Base-by-base conservation (phyloP, 2,888 invertebrate species). In the Drosophila multiciliata region DNA sequence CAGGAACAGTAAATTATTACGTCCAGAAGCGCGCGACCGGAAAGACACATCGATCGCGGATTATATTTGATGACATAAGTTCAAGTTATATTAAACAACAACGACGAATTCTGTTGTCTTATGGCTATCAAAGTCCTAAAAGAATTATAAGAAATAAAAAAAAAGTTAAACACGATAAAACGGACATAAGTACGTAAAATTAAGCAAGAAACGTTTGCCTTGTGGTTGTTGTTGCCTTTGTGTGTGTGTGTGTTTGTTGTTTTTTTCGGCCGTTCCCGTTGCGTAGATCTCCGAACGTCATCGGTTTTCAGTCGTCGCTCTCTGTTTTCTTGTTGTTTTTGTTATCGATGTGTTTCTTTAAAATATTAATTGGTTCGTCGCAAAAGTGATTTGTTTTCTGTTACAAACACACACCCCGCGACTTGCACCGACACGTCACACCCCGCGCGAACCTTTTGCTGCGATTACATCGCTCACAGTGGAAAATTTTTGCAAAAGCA, bases 1-100 rank as follows among this genome's bases (percentile, higher is more conserved):
- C 81, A 85, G 90, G 82, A 92, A 92, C 92, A 85, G 92, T 92
- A 91, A 92, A 92, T 92, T 92, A 92, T 92, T 92, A 83, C 83
- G 89, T 88, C 88, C 88, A 85, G 92, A 92, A 92, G 91, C 92
- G 92, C 91, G 87, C 87, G 80, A 82, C 72, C 78, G 88, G 66
- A 66, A 53, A 75, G 72, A 75, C 66, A 50, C 11, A 49, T 9
- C 73, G 80, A 77, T 76, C 78, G 69, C 29, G 60, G 20, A 23
- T 45, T 23, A 23, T 15, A 33, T 55, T 52, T 23, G 26, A 59
- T 26, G 58, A 48, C 42, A 53, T 33, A 89, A 86, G 86, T 88
- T 87, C 88, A 88, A 86, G 82, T 83, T 83, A 23, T 83, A 73
- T 49, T 64, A 42, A 73, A 70, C 20, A 45, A 45, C 15, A 20